Evolutionary conservation across 2,797 vertebrate genomes (phyloP).

Genomic region (Cetoscarus ocellatus): DNA sequence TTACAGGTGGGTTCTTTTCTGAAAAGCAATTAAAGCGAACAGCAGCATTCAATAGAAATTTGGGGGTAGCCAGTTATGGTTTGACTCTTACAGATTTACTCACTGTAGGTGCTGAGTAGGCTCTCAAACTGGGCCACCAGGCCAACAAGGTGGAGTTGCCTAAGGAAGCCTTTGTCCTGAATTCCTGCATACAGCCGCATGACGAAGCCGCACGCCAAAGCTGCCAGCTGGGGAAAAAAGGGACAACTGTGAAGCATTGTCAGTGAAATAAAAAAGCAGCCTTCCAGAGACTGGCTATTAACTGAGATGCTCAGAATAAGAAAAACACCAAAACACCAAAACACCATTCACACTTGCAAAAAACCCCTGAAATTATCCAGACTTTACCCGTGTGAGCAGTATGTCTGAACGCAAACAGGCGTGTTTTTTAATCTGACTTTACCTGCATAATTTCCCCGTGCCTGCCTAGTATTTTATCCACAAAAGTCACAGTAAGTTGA

Average conservation of each 20-base stretch:
- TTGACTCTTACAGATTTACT: conserved; percentile 73
- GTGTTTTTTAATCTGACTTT: too few species aligned
- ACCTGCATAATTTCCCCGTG: too few species aligned
- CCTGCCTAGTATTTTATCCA: too few species aligned
- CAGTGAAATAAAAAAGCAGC: not conserved
- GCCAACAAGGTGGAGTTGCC: conserved; percentile 93
- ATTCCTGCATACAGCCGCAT: conserved; percentile 93
- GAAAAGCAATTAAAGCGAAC: not conserved
- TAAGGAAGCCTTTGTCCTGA: conserved; percentile 92
- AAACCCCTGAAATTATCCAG: too few species aligned
- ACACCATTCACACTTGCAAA: too few species aligned
- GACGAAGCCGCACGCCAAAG: conserved; percentile 94
- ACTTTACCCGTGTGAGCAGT: too few species aligned
- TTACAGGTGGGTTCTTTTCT: not conserved
- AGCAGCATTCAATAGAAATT: not conserved
- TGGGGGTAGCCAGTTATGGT: not conserved
- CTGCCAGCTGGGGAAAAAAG: conserved; percentile 86
- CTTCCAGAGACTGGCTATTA: not conserved
- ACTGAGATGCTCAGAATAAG: not conserved
- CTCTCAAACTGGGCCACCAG: conserved; percentile 96
- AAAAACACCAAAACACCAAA: too few species aligned
- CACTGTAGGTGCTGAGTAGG: conserved; percentile 97
- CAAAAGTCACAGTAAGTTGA: too few species aligned
- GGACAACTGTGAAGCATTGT: not conserved
- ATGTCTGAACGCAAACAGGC: too few species aligned